Evolutionary conservation across 2,113 vertebrate species (phyloP), one percentile per base, ranked within the genome.

Genomic region (Equus przewalskii): DNA sequence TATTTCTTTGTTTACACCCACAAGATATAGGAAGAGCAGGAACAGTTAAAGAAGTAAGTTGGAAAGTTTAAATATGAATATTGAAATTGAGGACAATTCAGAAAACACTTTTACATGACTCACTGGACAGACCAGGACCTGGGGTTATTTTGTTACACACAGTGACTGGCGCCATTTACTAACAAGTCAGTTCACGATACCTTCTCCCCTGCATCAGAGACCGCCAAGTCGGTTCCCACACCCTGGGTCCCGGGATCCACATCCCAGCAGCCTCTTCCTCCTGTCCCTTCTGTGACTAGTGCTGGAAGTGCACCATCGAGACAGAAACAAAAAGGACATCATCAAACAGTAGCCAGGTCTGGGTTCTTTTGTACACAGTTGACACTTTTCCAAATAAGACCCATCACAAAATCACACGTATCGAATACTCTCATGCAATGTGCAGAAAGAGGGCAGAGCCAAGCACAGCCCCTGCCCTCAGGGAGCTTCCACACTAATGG

Each of bases 151-250:
- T 1, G 86, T 46, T 44, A 91, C 18, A 89, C 78, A 95, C 72
- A 58, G 85, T 54, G 76, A 89, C 9, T 0, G 10, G 28, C 5
- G 79, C 36, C 62, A 16, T 79, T 62, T 67, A 95, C 97, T 87
- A 92, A 91, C 91, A 96, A 91, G 92, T 4, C 5, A 0, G 46
- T 98, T 96, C 96, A 98, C 94, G 92, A 70, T 99, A 99, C 99
- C 99, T 99, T 98, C 92, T 99, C 96, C 87, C 98, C 98, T 33
- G 96, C 80, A 94, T 7, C 88, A 90, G 96, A 69, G 96, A 56
- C 84, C 18, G 96, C 69, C 78, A 91, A 78, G 98, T 98, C 89
- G 64, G 98, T 98, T 91, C 97, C 97, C 96, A 97, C 75, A 88
- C 96, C 98, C 91, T 92, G 94, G 91, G 80, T 75, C 91, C 79